Evolutionary conservation across 2,113 vertebrate species (phyloP).

Genomic region (Rhea americana): DNA sequence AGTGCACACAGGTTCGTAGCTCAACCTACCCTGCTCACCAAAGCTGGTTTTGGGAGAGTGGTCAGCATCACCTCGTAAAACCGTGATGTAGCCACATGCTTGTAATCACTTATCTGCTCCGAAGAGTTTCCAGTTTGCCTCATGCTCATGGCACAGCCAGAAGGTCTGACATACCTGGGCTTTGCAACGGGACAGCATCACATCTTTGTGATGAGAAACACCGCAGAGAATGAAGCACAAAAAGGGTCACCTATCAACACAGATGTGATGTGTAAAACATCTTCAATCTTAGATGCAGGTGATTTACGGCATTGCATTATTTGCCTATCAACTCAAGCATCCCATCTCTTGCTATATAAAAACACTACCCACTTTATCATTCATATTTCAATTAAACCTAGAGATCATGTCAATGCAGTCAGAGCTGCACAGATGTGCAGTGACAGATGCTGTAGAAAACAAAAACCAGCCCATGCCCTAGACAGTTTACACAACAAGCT

Average conservation of each 20-base stretch:
- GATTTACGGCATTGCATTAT: not conserved
- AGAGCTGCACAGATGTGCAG: not conserved
- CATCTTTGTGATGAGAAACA: not conserved
- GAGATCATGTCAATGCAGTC: not conserved
- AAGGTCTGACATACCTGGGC: not conserved
- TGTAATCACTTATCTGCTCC: not conserved
- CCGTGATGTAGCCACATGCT: not conserved
- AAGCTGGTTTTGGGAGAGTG: not conserved
- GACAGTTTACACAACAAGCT: not conserved
- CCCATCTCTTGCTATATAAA: not conserved
- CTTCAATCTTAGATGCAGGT: not conserved
- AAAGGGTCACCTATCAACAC: not conserved
- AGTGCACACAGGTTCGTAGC: not conserved
- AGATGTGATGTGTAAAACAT: not conserved
- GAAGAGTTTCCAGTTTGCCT: not conserved
- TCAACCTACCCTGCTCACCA: not conserved
- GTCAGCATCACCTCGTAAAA: not conserved
- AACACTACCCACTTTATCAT: not conserved
- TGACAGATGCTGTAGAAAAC: not conserved
- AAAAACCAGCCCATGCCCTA: not conserved
- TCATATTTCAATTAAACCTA: not conserved
- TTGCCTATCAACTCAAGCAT: not conserved
- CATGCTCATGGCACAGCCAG: not conserved
- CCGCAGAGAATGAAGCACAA: not conserved
- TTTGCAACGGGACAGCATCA: rapidly evolving